Conservation (phyloP, 2,888 invertebrate genomes). For the Tiphia femorata region DNA sequence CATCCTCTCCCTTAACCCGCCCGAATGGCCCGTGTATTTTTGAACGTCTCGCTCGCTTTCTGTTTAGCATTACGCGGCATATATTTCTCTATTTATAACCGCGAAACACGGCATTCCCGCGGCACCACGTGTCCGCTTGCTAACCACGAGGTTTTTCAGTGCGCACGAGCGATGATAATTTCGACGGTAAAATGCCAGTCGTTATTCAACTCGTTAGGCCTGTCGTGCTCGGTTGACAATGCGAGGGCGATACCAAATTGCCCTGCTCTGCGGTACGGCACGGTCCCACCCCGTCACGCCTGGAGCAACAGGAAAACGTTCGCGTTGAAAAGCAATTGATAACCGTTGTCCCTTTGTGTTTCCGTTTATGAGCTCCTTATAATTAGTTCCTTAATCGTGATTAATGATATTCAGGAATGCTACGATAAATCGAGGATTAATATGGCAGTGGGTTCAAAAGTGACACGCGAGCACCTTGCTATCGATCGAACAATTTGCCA, state of each 20-base stretch:
- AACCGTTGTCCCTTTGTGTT: no score
- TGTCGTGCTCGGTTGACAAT: slow-evolving; percentile 29
- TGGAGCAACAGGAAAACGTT: no score
- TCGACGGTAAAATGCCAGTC: slow-evolving; percentile 29
- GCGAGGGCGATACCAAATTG: slow-evolving; percentile 19
- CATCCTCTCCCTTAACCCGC: not conserved
- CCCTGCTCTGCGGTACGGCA: not conserved
- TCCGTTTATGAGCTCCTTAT: no score
- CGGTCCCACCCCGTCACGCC: no score
- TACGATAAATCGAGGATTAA: no score
- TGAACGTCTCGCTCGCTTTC: slow-evolving; percentile 9
- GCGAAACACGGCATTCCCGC: slow-evolving; percentile 26
- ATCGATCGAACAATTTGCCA: no score
- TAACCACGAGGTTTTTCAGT: not conserved
- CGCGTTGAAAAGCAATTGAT: no score
- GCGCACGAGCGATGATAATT: slow-evolving; percentile 33
- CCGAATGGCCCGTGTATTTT: slow-evolving; percentile 13
- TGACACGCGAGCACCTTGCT: no score
- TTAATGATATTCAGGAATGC: no score
- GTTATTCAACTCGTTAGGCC: slow-evolving; percentile 31
- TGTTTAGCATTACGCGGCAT: slow-evolving; percentile 16
- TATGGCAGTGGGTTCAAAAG: no score
- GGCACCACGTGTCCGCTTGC: slow-evolving; percentile 26
- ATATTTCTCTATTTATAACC: slow-evolving; percentile 43
- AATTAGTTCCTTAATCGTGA: no score